Evolutionary conservation across 2,113 vertebrate genomes (phyloP).

Genomic region (Entomyzon cyanotis): DNA sequence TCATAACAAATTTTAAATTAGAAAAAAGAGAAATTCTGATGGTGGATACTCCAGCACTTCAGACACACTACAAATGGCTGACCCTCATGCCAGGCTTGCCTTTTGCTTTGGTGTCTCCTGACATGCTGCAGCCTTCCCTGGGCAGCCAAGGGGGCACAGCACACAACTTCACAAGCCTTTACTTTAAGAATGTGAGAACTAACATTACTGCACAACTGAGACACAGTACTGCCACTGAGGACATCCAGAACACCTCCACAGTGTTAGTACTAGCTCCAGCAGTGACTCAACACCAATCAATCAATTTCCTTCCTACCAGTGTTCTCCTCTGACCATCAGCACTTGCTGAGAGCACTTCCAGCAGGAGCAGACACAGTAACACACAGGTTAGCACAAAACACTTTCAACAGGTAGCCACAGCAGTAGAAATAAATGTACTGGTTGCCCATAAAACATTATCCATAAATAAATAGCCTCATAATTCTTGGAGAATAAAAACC

Average conservation of each 20-base stretch:
- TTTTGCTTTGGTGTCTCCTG: neutral
- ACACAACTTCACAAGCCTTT: neutral
- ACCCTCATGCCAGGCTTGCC: accelerated
- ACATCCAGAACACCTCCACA: neutral
- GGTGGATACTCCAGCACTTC: neutral
- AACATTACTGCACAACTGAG: neutral
- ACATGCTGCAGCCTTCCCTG: accelerated
- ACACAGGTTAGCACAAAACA: neutral
- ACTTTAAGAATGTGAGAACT: neutral
- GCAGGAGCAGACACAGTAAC: neutral
- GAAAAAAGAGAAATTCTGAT: too few species aligned
- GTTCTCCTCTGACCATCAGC: neutral
- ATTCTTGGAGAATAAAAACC: neutral
- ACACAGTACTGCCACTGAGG: neutral
- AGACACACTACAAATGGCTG: neutral
- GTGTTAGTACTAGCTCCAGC: neutral
- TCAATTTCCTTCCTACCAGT: neutral
- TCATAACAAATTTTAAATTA: neutral
- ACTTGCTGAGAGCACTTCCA: neutral
- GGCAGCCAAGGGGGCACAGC: neutral
- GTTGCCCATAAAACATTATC: neutral
- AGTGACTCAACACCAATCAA: neutral
- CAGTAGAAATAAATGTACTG: neutral
- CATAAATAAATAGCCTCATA: neutral
- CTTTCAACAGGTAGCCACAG: neutral